Evolutionary conservation across 2,797 vertebrate genomes (phyloP).

Genomic region (Gymnothorax javanicus): DNA sequence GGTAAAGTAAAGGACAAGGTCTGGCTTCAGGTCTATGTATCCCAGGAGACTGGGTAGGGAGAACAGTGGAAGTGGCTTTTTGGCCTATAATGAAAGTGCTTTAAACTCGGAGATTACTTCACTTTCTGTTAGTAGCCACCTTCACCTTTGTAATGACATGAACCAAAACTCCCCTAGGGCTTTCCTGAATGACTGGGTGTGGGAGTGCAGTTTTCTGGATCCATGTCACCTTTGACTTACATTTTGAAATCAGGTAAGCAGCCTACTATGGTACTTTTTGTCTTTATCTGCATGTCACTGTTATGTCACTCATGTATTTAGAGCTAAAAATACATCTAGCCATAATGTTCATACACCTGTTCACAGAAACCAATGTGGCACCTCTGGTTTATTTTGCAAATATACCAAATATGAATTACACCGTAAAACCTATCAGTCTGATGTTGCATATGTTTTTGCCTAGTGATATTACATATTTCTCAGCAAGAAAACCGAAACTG

Average conservation of each 20-base stretch:
- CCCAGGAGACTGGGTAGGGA: conserved; percentile 32
- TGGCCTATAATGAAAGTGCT: background rate
- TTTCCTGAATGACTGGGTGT: background rate
- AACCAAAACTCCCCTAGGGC: background rate
- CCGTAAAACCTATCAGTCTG: background rate
- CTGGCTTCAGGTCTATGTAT: conserved; percentile 48
- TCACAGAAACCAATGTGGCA: background rate
- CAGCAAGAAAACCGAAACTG: background rate
- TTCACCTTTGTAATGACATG: background rate
- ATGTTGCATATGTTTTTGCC: background rate
- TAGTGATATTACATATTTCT: background rate
- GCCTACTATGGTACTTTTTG: background rate
- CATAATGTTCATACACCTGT: background rate
- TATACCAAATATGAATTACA: background rate
- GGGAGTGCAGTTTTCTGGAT: background rate
- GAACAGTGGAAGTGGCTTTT: conserved; percentile 21
- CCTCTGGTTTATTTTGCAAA: background rate
- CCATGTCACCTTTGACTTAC: background rate
- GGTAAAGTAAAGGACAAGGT: background rate
- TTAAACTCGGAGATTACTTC: conserved; percentile 41
- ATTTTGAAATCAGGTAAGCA: background rate
- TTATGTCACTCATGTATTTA: background rate
- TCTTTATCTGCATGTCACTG: background rate
- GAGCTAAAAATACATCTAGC: background rate
- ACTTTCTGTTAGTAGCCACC: conserved; percentile 3